Conservation (phyloP, 2,797 vertebrate species). For the Antennarius maculatus region DNA sequence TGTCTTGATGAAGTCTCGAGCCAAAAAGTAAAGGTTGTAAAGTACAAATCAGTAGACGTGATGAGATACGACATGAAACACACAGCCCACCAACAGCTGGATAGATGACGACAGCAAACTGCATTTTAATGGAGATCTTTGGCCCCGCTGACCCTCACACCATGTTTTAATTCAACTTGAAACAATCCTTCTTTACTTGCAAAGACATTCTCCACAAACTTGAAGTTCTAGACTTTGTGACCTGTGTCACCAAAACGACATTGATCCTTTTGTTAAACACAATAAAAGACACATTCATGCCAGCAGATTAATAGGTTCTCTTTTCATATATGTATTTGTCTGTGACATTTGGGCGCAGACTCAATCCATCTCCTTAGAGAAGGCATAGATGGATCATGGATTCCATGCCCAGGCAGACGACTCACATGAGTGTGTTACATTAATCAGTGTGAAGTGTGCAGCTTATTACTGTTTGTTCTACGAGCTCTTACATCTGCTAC, state of each 20-base stretch:
- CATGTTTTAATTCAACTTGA: slow-evolving; percentile 10
- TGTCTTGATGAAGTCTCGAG: not conserved
- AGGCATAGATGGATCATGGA: slow-evolving; percentile 2
- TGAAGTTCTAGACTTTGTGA: slow-evolving; percentile 4
- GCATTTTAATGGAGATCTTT: slow-evolving; percentile 41
- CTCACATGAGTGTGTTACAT: slow-evolving; percentile 33
- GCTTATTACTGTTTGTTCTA: slow-evolving; percentile 49
- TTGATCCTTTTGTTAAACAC: not conserved
- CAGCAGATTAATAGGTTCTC: slow-evolving; percentile 33
- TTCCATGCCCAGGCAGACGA: slow-evolving; percentile 25
- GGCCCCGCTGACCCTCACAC: slow-evolving; percentile 13
- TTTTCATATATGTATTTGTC: slow-evolving; percentile 22
- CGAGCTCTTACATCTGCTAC: slow-evolving; percentile 71
- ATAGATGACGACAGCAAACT: slow-evolving; percentile 39
- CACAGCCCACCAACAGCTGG: slow-evolving; percentile 22
- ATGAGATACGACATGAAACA: slow-evolving; percentile 11
- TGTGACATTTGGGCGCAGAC: slow-evolving; percentile 35
- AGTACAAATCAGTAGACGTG: slow-evolving; percentile 17
- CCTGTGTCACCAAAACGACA: not conserved
- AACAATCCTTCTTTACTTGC: slow-evolving; percentile 17
- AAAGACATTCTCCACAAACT: not conserved
- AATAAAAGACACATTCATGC: slow-evolving; percentile 3
- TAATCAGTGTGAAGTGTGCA: slow-evolving; percentile 30
- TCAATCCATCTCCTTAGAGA: slow-evolving; percentile 16
- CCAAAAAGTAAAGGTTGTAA: not conserved